These are phyloP conservation scores for Lateolabrax maculatus DNA, from an alignment of 2,797 vertebrate genomes.

Conservation along the genomic window DNA sequence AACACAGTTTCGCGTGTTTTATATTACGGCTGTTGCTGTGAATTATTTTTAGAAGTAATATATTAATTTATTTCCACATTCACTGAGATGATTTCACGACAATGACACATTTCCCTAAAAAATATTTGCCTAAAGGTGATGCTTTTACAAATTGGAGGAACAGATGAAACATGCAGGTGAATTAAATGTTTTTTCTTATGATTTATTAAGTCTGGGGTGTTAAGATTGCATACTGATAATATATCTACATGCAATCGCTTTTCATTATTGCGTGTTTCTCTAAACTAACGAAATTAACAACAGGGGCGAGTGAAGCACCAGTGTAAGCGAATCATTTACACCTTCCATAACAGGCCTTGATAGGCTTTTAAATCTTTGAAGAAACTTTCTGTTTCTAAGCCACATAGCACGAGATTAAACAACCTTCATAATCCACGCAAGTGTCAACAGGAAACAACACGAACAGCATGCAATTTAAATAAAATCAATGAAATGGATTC, in stretches of 20 bases:
- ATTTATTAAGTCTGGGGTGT: constrained; percentile 19
- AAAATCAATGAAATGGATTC: constrained; percentile 73
- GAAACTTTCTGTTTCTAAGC: constrained; percentile 1
- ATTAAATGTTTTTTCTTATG: constrained; percentile 17
- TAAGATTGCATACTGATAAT: background rate
- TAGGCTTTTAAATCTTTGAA: constrained; percentile 49
- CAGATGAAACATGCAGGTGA: constrained; percentile 9
- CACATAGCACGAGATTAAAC: constrained; percentile 40
- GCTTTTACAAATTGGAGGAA: constrained; percentile 1
- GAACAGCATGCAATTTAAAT: constrained; percentile 60
- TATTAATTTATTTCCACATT: constrained; percentile 19
- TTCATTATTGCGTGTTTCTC: background rate
- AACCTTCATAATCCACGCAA: constrained; percentile 51
- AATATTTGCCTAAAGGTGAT: constrained; percentile 8
- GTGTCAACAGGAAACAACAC: constrained; percentile 59
- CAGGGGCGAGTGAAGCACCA: constrained; percentile 7
- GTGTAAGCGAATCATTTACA: constrained; percentile 25
- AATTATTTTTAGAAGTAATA: constrained; percentile 12
- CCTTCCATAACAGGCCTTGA: constrained; percentile 61
- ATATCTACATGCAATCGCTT: background rate
- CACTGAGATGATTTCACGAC: constrained; percentile 3
- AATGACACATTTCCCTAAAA: background rate
- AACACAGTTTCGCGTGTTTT: background rate
- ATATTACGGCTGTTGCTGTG: background rate
- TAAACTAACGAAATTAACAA: constrained; percentile 53